Evolutionary conservation across 2,113 vertebrate species (phyloP).

Genomic region (Lophochroa leadbeateri): DNA sequence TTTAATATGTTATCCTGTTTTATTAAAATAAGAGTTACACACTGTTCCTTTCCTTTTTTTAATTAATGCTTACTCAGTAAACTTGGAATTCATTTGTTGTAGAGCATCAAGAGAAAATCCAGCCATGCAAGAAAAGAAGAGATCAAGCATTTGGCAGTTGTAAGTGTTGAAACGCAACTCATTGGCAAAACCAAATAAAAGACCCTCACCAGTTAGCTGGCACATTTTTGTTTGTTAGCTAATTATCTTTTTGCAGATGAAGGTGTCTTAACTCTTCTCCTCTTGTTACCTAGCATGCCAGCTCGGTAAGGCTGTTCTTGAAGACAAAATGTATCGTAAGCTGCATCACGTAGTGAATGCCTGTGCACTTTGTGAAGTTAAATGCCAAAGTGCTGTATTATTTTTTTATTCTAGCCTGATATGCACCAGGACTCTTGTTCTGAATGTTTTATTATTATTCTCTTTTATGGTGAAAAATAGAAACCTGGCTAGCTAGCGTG

Average conservation of each 20-base stretch:
- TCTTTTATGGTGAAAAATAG: not conserved
- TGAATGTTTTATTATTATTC: not conserved
- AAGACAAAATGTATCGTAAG: conserved; percentile 68
- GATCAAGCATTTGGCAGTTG: conserved; percentile 99
- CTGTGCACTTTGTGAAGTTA: conserved; percentile 53
- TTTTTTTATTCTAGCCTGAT: not conserved
- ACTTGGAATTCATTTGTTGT: conserved; percentile 37
- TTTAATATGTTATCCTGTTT: not conserved
- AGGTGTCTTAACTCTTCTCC: conserved; percentile 53
- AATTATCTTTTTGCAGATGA: conserved; percentile 2
- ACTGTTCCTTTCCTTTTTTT: not conserved
- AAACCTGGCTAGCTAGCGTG: not conserved
- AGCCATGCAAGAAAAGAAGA: conserved; percentile 93
- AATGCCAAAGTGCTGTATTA: conserved; percentile 24
- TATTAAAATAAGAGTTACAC: not conserved
- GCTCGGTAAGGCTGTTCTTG: conserved; percentile 68
- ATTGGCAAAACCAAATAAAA: not conserved
- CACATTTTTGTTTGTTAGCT: not conserved
- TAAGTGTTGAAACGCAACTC: conserved; percentile 76
- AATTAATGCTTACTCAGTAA: not conserved
- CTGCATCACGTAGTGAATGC: conserved; percentile 52
- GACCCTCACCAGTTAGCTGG: conserved; percentile 18
- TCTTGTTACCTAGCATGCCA: conserved; percentile 64
- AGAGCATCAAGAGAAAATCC: conserved; percentile 96
- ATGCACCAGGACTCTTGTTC: not conserved